These are phyloP conservation scores for Telenomus remus DNA, from an alignment of 1,140 invertebrate species.

Conservation along the genomic window DNA sequence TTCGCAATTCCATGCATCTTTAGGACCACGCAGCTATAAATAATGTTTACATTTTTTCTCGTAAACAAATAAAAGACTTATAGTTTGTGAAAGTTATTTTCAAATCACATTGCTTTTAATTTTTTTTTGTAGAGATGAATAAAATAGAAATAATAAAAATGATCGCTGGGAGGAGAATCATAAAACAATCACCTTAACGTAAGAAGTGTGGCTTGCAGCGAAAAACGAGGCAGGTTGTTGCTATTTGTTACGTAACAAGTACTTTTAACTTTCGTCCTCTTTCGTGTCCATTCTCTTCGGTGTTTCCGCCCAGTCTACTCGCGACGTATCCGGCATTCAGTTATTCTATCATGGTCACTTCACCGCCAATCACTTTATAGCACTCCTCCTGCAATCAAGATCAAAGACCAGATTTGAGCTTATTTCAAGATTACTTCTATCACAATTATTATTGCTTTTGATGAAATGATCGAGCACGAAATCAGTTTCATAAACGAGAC, in stretches of 20 bases:
- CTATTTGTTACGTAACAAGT: conserved; percentile 49
- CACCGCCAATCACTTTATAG: conserved; percentile 30
- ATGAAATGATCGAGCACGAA: background rate
- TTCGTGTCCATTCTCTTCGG: conserved; percentile 45
- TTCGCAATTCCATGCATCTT: no score
- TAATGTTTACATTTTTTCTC: no score
- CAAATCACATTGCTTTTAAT: no score
- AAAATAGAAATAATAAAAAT: no score
- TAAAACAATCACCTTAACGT: conserved; percentile 43
- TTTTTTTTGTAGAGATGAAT: no score
- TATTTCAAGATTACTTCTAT: conserved; percentile 13
- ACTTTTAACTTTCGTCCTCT: conserved; percentile 54
- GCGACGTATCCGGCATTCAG: conserved; percentile 32
- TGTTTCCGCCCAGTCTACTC: conserved; percentile 25
- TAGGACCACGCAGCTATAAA: no score
- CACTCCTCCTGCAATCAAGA: conserved; percentile 46
- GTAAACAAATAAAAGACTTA: no score
- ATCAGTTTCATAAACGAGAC: no score
- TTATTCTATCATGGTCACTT: conserved; percentile 52
- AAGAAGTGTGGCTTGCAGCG: conserved; percentile 51
- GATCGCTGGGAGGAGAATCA: no score
- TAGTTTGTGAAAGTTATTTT: no score
- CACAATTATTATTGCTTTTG: background rate
- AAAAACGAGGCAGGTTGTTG: conserved; percentile 57
- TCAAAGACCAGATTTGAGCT: conserved; percentile 19